Evolutionary conservation across 2,888 invertebrate species (phyloP).

Genomic region (Plagiodera versicolora): DNA sequence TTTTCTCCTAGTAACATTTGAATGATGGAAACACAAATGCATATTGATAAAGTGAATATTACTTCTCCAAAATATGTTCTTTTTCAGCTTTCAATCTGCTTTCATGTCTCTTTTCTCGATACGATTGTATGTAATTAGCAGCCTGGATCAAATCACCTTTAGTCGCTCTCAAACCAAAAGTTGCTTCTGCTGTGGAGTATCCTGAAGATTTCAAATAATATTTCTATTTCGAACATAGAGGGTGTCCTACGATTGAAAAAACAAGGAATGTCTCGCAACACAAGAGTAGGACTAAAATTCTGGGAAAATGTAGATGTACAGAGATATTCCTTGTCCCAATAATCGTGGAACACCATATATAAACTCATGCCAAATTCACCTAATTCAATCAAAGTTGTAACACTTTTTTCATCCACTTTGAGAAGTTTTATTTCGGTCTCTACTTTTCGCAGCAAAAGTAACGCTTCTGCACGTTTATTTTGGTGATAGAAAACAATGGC

Average conservation of each 20-base stretch:
- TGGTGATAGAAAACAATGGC: constrained; percentile 79
- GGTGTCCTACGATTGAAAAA: no score
- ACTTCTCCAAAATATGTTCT: constrained; percentile 55
- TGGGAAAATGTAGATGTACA: no score
- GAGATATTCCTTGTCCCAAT: no score
- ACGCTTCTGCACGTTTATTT: constrained; percentile 67
- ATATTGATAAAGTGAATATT: constrained; percentile 17
- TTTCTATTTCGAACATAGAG: no score
- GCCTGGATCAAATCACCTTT: constrained; percentile 63
- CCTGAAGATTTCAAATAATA: no score
- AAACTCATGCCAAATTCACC: no score
- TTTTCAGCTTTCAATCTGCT: constrained; percentile 58
- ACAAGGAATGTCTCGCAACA: no score
- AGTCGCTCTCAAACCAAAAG: constrained; percentile 68
- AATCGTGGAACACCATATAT: no score
- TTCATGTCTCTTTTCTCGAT: constrained; percentile 57
- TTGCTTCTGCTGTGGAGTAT: constrained; percentile 67
- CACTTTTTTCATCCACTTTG: constrained; percentile 62
- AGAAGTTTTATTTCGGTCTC: constrained; percentile 66
- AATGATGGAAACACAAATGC: no score
- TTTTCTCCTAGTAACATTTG: no score
- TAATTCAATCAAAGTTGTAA: constrained; percentile 61
- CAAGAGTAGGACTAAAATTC: not conserved
- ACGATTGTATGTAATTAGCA: constrained; percentile 66
- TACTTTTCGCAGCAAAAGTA: constrained; percentile 62